Percentiles rank a stretch among this genome's conserved stretches.
Evolutionary conservation across 2,888 invertebrate species (phyloP).

Genomic region (Aspidapion aeneum): DNA sequence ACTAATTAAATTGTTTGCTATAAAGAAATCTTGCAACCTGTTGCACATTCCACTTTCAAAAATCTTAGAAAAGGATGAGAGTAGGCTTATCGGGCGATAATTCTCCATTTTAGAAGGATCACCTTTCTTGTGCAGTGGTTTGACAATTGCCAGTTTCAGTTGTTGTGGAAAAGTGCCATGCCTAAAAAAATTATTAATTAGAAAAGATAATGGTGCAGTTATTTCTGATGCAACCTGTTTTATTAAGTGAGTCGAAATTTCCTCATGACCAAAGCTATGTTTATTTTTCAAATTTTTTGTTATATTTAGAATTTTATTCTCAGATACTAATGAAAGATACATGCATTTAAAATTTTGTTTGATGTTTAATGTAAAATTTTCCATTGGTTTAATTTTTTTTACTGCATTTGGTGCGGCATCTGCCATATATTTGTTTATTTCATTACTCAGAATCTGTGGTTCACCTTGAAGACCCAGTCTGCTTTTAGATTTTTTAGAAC

Average conservation of each 20-base stretch:
- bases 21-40: neutral
- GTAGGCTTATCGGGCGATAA: neutral
- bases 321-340: neutral
- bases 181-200: neutral
- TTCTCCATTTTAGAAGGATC: neutral
- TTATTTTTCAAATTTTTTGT: neutral
- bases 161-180: constrained; percentile 16
- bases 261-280: neutral
- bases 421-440: neutral
- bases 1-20: neutral
- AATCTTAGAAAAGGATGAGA: neutral
- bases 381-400: neutral
- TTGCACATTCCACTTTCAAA: neutral
- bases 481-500: neutral
- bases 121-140: neutral
- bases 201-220: neutral
- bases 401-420: neutral
- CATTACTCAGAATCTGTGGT: neutral
- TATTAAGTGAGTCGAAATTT: neutral
- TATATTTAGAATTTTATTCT: neutral
- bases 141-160: constrained; percentile 17
- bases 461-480: neutral
- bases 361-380: neutral
- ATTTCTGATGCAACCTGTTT: neutral
- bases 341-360: neutral